These are phyloP conservation scores for Orchestia grillus DNA, from an alignment of 1,140 invertebrate species.

Conservation along the genomic window DNA sequence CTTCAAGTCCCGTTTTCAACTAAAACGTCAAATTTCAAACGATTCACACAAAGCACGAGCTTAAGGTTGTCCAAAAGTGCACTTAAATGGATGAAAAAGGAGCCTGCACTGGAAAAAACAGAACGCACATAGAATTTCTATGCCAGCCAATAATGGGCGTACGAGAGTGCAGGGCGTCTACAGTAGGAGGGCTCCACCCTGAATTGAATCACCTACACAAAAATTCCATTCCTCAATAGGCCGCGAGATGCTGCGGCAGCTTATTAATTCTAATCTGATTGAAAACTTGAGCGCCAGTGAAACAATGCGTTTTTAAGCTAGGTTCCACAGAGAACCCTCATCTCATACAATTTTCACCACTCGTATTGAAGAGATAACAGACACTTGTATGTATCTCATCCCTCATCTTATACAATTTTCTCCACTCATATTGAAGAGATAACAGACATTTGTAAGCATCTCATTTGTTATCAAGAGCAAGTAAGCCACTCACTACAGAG, in stretches of 20 bases:
- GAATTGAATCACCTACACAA: conserved; percentile 24
- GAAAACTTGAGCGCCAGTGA: background rate
- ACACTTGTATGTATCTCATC: background rate
- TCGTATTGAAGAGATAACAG: background rate
- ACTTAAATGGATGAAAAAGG: background rate
- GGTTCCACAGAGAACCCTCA: background rate
- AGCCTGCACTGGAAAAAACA: background rate
- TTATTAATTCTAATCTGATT: background rate
- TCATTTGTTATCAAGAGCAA: background rate
- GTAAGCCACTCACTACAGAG: background rate
- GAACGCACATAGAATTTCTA: background rate
- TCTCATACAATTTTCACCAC: background rate
- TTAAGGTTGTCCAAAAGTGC: background rate
- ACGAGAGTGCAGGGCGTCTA: background rate
- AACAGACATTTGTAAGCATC: background rate
- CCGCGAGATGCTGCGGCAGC: background rate
- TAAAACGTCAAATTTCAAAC: background rate
- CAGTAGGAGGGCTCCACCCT: conserved; percentile 27
- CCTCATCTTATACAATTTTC: background rate
- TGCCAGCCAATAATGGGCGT: background rate
- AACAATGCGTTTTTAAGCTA: background rate
- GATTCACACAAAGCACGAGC: background rate
- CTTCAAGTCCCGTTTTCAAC: background rate
- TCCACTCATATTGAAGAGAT: background rate
- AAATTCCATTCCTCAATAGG: conserved; percentile 1